These are phyloP conservation scores for Neomonachus schauinslandi DNA, from an alignment of 2,113 vertebrate genomes.

Conservation along the genomic window DNA sequence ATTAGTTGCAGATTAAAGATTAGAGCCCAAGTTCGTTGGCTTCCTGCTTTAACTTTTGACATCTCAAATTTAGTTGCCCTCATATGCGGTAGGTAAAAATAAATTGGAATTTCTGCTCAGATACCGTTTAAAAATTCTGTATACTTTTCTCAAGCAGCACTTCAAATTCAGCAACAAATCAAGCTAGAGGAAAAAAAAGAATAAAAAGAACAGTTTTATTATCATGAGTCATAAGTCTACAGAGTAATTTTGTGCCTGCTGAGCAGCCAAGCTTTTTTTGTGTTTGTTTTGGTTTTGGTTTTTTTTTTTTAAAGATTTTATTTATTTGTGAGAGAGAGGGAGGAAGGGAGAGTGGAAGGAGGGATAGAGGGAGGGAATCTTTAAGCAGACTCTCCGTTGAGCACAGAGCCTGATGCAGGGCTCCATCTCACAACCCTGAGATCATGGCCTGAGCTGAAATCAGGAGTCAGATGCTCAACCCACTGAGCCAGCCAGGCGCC, in stretches of 20 bases:
- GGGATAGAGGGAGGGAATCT: background rate
- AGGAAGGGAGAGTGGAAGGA: background rate
- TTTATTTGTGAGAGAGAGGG: background rate
- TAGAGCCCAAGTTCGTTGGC: background rate
- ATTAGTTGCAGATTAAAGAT: slow-evolving; percentile 56
- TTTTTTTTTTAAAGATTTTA: background rate
- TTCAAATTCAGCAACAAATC: slow-evolving; percentile 28
- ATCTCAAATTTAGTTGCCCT: background rate
- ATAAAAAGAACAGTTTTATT: slow-evolving; percentile 21
- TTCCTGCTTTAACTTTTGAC: slow-evolving; percentile 54
- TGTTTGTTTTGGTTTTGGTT: background rate
- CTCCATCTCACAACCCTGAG: background rate
- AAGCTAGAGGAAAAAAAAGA: background rate
- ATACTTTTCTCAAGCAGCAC: background rate
- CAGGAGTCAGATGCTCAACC: background rate
- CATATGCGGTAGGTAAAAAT: slow-evolving; percentile 25
- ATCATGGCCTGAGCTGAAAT: background rate
- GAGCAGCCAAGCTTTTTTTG: background rate
- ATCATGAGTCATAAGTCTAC: background rate
- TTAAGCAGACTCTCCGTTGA: background rate
- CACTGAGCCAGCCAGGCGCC: background rate
- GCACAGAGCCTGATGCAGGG: background rate
- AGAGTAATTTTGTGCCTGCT: background rate
- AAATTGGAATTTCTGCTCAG: slow-evolving; percentile 27
- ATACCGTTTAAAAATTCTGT: background rate